phyloP scores from a whole-genome alignment of 2,797 vertebrate genomes.

The Gymnoscopelus braueri region DNA sequence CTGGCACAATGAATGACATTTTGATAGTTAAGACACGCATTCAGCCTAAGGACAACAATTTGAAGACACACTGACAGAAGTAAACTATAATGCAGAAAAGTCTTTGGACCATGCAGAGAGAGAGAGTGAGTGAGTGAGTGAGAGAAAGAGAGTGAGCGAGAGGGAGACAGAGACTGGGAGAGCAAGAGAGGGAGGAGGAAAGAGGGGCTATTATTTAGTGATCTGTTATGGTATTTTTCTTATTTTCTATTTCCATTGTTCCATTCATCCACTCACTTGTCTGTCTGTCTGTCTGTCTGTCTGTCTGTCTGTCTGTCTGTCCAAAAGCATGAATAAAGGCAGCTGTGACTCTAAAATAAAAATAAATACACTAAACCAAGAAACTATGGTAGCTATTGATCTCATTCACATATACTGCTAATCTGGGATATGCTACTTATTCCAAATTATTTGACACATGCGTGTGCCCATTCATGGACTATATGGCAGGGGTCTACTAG shows the following conservation, averaged over 20 bases:
- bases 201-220: constrained; percentile 43
- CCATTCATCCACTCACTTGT: not conserved
- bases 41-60: constrained; percentile 51
- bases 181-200: not conserved
- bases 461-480: too few relatives aligned
- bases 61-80: constrained; percentile 12
- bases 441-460: too few relatives aligned
- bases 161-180: not conserved
- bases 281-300: not conserved
- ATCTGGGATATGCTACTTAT: too few relatives aligned
- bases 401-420: not conserved
- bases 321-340: not conserved
- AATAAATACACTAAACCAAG: too few relatives aligned
- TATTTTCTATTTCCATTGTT: constrained; percentile 3
- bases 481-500: too few relatives aligned
- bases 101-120: not conserved
- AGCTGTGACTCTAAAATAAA: too few relatives aligned
- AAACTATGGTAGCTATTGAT: not conserved
- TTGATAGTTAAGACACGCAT: constrained; percentile 46
- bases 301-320: not conserved
- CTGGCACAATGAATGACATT: constrained; percentile 56
- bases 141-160: not conserved
- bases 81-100: constrained; percentile 50
- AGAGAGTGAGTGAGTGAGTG: too few relatives aligned
- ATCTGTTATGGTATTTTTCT: constrained; percentile 46